Base-by-base conservation (phyloP, 1,140 invertebrate species). In the Sycobia sp. region DNA sequence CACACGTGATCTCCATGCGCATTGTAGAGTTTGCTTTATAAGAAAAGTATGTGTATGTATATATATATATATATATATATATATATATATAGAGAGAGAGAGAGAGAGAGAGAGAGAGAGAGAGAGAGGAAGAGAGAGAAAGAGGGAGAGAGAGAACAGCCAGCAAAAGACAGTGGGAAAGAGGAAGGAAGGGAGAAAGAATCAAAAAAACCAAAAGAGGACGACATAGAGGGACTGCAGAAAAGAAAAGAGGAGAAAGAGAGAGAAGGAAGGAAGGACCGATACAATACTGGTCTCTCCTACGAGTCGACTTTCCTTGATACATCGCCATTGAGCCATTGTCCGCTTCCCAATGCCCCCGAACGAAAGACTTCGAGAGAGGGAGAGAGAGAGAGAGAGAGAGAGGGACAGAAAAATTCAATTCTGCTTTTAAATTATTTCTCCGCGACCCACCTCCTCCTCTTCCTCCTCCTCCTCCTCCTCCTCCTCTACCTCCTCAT, bases 351-450 rank as follows among this genome's bases (percentile, higher is more conserved):
- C 78, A 79, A 81, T 80, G 76, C 36, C 44, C 36, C n/a, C 32
- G 76, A 78, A 81, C 76, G 78, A 80, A 81, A 79, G 77, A 80
- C 76, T 25, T 79, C 76, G 71, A 67, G 76, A 75, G 54, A 64
- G 36, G 22, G 49, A 44, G 79, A 79, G 76, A 78, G 80, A 75
- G 78, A 80, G 80, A 79, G 77, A 80, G 76, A n/a, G 78, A 75
- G 71, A 67, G 76, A 75, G 54, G 57, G 36, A 16, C 47, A 44
- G 79, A 77, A 82, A 82, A 81, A 82, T 82, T 81, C 80, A 81
- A 82, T 82, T 82, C 80, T 80, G 79, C 79, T 82, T 82, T 81
- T 81, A 81, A 80, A 80, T 80, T 80, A 80, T 82, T 82, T 77
- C 73, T 73, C 73, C 75, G n/a, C n/a, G 66, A 67, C 56, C 72